Evolutionary conservation across 2,113 vertebrate species (phyloP), one percentile per base, ranked within the genome.

Genomic region (Dicaeum eximium): DNA sequence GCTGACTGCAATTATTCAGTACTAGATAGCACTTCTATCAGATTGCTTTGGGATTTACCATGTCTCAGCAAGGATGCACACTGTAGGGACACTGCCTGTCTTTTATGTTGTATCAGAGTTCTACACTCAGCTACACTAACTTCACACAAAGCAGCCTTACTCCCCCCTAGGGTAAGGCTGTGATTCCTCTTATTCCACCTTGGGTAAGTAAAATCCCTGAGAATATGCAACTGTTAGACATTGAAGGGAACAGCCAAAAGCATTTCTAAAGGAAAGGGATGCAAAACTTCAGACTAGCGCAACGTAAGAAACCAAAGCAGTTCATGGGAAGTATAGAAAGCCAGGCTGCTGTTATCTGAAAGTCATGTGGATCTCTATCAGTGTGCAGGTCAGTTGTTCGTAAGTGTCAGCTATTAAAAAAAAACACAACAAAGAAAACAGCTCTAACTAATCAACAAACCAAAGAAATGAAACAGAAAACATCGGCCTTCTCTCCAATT

Each of bases 191-290:
- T 79, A 51, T 89, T 94, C 93, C 86, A 92, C 77, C 91, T 78
- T 75, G 90, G 89, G 69, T 93, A 85, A 92, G 80, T 84, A 95
- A 97, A 96, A 97, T 92, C 97, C 98, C 97, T 97, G 97, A 97
- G 97, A 97, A 96, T 95, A 78, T 84, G 75, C 95, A 95, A 96
- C 48, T 96, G 88, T 64, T 79, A 90, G 90, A 88, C 80, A 57
- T 44, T n/a, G 95, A 97, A 92, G 65, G 90, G 93, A 66, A 92
- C 69, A 89, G 86, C 75, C 24, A 42, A 83, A 88, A 72, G 21
- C 42, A 38, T 67, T 75, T 95, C 82, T 84, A 78, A 80, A 79
- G 23, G 38, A 84, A 89, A 80, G 17, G 28, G 67, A 84, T 1
- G 18, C 15, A 54, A 40, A 80, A 72, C 27, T 23, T 85, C 33